These are phyloP conservation scores for Chitala chitala DNA, from an alignment of 2,113 vertebrate genomes.

Conservation along the genomic window DNA sequence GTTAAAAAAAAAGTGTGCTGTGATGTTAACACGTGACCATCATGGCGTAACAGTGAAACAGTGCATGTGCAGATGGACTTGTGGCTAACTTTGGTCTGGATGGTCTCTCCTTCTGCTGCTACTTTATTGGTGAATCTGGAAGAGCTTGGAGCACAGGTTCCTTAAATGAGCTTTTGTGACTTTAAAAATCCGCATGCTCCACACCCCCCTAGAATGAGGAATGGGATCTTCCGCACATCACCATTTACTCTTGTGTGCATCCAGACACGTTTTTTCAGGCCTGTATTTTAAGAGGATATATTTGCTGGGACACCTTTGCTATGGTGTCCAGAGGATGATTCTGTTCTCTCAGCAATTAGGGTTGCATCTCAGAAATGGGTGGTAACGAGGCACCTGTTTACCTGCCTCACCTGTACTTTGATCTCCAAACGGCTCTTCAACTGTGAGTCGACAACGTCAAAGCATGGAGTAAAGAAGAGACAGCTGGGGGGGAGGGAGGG, in stretches of 20 bases:
- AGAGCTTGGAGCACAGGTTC: too few relatives aligned
- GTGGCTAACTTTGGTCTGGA: too few relatives aligned
- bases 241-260: too few relatives aligned
- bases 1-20: too few relatives aligned
- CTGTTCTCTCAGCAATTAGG: background rate
- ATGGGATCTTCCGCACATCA: background rate
- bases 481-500: background rate
- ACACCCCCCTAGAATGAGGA: background rate
- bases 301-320: background rate
- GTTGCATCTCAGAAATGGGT: conserved; percentile 11
- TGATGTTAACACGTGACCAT: too few relatives aligned
- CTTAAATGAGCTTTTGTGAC: too few relatives aligned
- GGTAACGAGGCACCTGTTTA: background rate
- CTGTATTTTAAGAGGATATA: background rate
- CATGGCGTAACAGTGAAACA: too few relatives aligned
- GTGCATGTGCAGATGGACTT: too few relatives aligned
- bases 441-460: conserved; percentile 18
- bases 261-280: too few relatives aligned
- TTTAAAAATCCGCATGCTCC: background rate
- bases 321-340: background rate
- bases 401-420: conserved; percentile 18
- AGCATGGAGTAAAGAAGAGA: background rate
- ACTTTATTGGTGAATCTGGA: too few relatives aligned
- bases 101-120: too few relatives aligned
- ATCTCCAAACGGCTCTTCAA: conserved; percentile 14